Conservation (phyloP, 2,888 invertebrate genomes). For the Palloptera scutellata region DNA sequence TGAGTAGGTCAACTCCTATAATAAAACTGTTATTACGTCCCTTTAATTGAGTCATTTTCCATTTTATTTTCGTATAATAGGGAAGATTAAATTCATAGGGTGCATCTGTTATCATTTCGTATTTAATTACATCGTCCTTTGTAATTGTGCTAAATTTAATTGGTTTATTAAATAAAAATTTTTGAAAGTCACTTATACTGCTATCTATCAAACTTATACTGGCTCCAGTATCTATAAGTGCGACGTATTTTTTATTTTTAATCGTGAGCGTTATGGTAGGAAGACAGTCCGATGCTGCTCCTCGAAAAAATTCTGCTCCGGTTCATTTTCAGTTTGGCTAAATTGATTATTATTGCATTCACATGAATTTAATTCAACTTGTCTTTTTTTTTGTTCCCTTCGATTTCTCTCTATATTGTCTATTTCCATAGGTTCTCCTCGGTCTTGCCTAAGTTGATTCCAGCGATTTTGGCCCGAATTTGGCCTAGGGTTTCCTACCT, state of each 20-base stretch:
- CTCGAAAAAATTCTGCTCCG: constrained; percentile 4
- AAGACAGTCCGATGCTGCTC: no score
- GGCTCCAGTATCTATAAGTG: constrained; percentile 27
- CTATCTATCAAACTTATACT: constrained; percentile 24
- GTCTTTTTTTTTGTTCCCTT: background rate
- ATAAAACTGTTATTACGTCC: constrained; percentile 26
- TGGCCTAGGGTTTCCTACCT: constrained; percentile 8
- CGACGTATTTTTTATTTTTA: constrained; percentile 12
- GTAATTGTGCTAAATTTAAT: constrained; percentile 28
- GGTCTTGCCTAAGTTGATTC: constrained; percentile 4
- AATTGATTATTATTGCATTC: no score
- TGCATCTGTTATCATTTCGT: constrained; percentile 21
- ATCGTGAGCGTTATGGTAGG: constrained; percentile 7
- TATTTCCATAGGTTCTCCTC: background rate
- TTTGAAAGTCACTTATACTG: constrained; percentile 14
- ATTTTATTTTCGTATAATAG: constrained; percentile 1
- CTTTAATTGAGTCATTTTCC: constrained; percentile 3
- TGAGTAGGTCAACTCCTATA: constrained; percentile 18
- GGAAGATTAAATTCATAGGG: constrained; percentile 30
- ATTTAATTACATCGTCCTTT: constrained; percentile 17
- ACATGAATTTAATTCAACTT: constrained; percentile 4
- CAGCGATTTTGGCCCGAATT: constrained; percentile 6
- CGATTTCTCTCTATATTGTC: constrained; percentile 9
- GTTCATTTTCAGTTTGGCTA: background rate
- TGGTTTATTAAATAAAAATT: constrained; percentile 16